Conservation (phyloP, 2,113 vertebrate species). For the Anoura caudifer region DNA sequence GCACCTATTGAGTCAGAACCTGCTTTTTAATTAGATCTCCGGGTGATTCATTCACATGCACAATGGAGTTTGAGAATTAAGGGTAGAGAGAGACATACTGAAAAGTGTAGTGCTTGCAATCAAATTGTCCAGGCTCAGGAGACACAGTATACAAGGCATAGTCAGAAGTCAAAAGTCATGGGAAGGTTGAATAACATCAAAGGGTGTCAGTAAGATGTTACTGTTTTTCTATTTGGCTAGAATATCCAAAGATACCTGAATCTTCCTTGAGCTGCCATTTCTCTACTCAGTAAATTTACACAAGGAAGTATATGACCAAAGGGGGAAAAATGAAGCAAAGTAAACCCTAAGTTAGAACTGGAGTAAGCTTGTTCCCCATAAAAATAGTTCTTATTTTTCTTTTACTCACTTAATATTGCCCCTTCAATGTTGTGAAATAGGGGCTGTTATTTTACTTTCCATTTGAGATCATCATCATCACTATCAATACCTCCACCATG, state of each 20-base stretch:
- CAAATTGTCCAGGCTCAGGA: neutral
- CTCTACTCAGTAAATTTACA: neutral
- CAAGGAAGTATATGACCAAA: neutral
- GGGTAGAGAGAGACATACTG: neutral
- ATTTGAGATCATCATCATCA: neutral
- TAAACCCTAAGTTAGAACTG: neutral
- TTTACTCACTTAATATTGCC: neutral
- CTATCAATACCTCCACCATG: neutral
- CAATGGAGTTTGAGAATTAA: neutral
- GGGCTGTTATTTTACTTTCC: neutral
- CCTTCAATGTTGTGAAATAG: neutral
- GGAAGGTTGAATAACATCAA: neutral
- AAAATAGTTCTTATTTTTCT: neutral
- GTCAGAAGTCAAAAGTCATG: neutral
- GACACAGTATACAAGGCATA: fast-evolving
- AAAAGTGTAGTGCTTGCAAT: neutral
- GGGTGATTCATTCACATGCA: neutral
- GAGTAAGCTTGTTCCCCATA: neutral
- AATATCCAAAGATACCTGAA: neutral
- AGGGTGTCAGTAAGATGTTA: neutral
- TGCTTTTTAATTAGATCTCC: neutral
- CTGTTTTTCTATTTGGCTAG: neutral
- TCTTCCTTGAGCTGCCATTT: neutral
- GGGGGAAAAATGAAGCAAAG: neutral
- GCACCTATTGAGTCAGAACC: neutral